Evolutionary conservation across 2,113 vertebrate species (phyloP), one percentile per base, ranked within the genome.

Genomic region (Nesogale talazaci): DNA sequence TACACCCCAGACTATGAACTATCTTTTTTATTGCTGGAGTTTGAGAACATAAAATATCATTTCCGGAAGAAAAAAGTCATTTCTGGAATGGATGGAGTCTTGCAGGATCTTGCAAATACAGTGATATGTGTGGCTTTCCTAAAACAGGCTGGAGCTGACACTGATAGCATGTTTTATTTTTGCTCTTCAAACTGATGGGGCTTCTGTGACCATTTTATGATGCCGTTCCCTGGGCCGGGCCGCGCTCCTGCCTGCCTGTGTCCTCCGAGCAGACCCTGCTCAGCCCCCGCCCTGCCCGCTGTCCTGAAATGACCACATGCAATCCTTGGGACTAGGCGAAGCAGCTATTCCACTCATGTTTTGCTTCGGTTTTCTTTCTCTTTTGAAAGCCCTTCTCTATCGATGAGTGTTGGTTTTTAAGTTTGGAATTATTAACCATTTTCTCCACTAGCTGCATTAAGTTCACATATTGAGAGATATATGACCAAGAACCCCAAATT

Each of bases 161-260:
- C 92, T 91, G 95, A 89, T 94, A 63, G 36, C 78, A 14, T 67
- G 69, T 74, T 96, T 95, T 95, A 94, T 96, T 96, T 96, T 92
- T 94, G 95, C 82, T 94, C 85, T 93, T 96, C 94, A 95, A 93
- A 80, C 88, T 31, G 15, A 88, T 95, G 72, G 84, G 92, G 93
- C 86, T 93, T 95, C 78, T 80, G 94, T 95, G 94, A 65, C 95
- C 94, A n/a, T 83, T 94, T 94, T 86, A 36, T 72, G 65, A 87
- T 38, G n/a, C 91, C 63, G 82, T 91, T 83, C 56, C 70, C 1
- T 46, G 84, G 81, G 74, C 10, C 59, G 31, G 31, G 91, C 86
- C 83, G 8, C 1, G 1, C 27, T 79, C 61, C 12, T 84, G 56
- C 4, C 25, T 31, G 65, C 65, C 95, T 46, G 27, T 36, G 80